These are phyloP conservation scores for Caenorhabditis becei DNA, from an alignment of 2,888 invertebrate species.

Conservation along the genomic window DNA sequence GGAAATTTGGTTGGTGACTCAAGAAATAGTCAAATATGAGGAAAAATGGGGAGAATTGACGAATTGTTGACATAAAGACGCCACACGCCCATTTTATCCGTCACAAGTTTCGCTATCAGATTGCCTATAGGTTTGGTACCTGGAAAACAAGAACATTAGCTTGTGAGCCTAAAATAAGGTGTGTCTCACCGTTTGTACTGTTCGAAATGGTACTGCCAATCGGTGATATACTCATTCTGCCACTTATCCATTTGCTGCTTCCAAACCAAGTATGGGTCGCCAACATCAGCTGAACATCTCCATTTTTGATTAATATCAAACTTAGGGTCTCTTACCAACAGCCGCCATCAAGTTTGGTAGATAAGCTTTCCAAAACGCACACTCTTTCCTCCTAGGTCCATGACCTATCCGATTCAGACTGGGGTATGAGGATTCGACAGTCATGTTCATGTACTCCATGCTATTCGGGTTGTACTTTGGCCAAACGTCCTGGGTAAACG, in stretches of 20 bases:
- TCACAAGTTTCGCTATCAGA: conserved; percentile 71
- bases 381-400: conserved; percentile 87
- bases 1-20: conserved; percentile 50
- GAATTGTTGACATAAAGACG: conserved; percentile 55
- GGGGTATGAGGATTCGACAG: conserved; percentile 84
- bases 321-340: conserved; percentile 67
- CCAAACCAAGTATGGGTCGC: conserved; percentile 80
- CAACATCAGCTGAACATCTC: conserved; percentile 76
- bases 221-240: conserved; percentile 81
- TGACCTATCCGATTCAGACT: conserved; percentile 85
- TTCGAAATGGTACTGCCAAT: conserved; percentile 81
- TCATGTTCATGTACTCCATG: conserved; percentile 92
- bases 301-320: not conserved
- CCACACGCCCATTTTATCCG: conserved; percentile 45
- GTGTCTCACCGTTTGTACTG: conserved; percentile 77
- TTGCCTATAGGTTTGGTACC: conserved; percentile 77
- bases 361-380: conserved; percentile 97
- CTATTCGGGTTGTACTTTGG: conserved; percentile 90
- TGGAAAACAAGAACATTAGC: conserved; percentile 23
- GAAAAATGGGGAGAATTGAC: conserved; percentile 19
- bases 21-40: conserved; percentile 53
- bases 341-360: conserved; percentile 88
- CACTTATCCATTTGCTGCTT: conserved; percentile 81
- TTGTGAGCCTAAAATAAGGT: not conserved
- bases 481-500: conserved; percentile 88